A percentile compares a stretch with the other conserved stretches of the same genome.
These are phyloP conservation scores for Drosophila pandora DNA, from an alignment of 1,140 invertebrate species.

Conservation along the genomic window DNA sequence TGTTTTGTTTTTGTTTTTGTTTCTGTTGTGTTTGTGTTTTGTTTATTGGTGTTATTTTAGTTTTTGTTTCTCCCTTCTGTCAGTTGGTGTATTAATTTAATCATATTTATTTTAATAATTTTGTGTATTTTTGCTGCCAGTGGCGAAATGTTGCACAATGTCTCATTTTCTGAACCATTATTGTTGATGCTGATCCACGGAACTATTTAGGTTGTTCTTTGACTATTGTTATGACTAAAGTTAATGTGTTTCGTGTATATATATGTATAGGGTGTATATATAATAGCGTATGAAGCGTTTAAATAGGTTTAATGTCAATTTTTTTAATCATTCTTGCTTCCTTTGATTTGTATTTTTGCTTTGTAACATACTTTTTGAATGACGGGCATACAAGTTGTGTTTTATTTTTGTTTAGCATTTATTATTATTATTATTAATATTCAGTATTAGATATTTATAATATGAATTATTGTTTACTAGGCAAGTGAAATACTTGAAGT, in stretches of 20 bases:
- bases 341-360: constrained; percentile 32
- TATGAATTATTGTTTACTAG: constrained; percentile 59
- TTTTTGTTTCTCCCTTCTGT: constrained; percentile 25
- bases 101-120: constrained; percentile 72
- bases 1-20: constrained; percentile 24
- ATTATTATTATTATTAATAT: constrained; percentile 34
- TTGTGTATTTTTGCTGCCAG: constrained; percentile 56
- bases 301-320: constrained; percentile 73
- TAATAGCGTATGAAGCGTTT: constrained; percentile 78
- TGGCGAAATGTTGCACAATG: constrained; percentile 66
- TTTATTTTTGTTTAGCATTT: constrained; percentile 48
- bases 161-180: constrained; percentile 18
- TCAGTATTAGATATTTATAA: constrained; percentile 54
- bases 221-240: constrained; percentile 80
- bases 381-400: constrained; percentile 48
- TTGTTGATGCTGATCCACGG: constrained; percentile 38
- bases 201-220: constrained; percentile 46
- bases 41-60: constrained; percentile 42
- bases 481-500: constrained; percentile 71
- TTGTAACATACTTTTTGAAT: constrained; percentile 43
- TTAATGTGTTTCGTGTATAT: constrained; percentile 64
- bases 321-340: constrained; percentile 44
- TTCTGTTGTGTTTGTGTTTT: neutral
- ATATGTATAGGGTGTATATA: constrained; percentile 59
- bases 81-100: constrained; percentile 58